These are phyloP conservation scores for Psophia crepitans DNA, from an alignment of 2,113 vertebrate species.

Conservation along the genomic window DNA sequence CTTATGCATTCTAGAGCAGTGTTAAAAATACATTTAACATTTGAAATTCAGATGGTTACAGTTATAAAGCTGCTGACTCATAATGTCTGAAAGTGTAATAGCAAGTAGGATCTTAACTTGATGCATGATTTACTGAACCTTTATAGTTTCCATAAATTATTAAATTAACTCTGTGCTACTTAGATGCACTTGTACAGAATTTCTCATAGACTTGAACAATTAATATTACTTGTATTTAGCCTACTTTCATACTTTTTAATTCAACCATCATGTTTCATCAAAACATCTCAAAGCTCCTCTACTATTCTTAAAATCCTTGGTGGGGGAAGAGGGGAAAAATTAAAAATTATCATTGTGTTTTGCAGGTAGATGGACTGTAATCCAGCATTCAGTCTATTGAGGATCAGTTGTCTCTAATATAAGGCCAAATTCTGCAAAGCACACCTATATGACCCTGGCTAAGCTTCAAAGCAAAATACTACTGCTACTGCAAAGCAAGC, in stretches of 20 bases:
- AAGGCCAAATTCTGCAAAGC: not conserved
- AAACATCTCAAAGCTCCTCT: not conserved
- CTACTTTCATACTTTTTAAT: not conserved
- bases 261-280: not conserved
- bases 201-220: constrained; percentile 18
- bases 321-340: fast-evolving
- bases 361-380: not conserved
- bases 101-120: constrained; percentile 41
- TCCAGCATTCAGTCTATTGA: not conserved
- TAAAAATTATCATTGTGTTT: not conserved
- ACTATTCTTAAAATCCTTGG: not conserved
- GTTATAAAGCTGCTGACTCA: constrained; percentile 89
- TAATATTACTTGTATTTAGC: not conserved
- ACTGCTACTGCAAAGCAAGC: not conserved
- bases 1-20: constrained; percentile 77
- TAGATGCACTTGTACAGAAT: constrained; percentile 39
- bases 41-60: constrained; percentile 89
- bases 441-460: not conserved
- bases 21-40: constrained; percentile 87
- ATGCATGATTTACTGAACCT: constrained; percentile 65
- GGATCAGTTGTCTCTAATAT: not conserved
- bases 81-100: constrained; percentile 76
- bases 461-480: not conserved
- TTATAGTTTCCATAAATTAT: constrained; percentile 72
- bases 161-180: constrained; percentile 61